These are phyloP conservation scores for Struthio camelus DNA, from an alignment of 2,113 vertebrate species.

Conservation along the genomic window DNA sequence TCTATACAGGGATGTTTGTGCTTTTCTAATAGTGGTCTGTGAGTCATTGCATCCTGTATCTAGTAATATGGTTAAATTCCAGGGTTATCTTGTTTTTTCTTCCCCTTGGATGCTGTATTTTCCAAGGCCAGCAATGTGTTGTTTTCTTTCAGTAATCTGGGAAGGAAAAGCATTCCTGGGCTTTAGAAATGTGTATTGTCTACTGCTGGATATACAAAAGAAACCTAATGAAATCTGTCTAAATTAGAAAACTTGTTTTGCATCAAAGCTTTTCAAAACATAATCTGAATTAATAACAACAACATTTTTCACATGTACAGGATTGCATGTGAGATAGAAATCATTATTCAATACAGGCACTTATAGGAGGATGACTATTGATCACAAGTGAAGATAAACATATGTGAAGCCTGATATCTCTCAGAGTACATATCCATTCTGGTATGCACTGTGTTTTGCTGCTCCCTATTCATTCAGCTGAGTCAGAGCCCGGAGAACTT, in stretches of 20 bases:
- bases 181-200: constrained; percentile 17
- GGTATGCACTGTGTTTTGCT: background rate
- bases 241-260: background rate
- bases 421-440: background rate
- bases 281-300: background rate
- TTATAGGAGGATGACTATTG: background rate
- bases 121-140: constrained; percentile 17
- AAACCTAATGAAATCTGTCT: background rate
- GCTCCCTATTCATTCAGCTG: background rate
- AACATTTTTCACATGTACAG: background rate
- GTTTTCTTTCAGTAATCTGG: constrained; percentile 6
- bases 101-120: constrained; percentile 7
- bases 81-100: constrained; percentile 2
- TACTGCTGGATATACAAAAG: background rate
- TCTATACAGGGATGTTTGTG: background rate
- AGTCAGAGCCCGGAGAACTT: background rate
- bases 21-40: background rate
- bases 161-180: constrained; percentile 18
- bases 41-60: constrained; percentile 1
- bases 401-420: background rate
- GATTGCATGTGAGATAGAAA: background rate
- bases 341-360: background rate
- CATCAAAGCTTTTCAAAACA: constrained; percentile 3
- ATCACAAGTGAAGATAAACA: background rate
- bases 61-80: constrained; percentile 33